Evolutionary conservation across 2,113 vertebrate species (phyloP).

Genomic region (Xyliphius kryptos): DNA sequence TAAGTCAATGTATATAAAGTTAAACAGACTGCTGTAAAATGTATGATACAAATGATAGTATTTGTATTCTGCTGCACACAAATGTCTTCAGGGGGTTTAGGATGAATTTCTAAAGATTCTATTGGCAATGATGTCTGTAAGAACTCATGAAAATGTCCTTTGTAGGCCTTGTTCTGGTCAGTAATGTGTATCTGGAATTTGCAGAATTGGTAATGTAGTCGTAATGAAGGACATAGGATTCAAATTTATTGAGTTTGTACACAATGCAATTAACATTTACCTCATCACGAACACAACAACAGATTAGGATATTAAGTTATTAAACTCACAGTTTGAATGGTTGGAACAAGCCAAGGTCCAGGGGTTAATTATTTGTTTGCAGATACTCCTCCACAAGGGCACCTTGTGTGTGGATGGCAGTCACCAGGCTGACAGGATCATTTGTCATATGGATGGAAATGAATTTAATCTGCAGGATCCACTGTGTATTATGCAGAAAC

Average conservation of each 20-base stretch:
- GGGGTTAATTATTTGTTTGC: conserved; percentile 33
- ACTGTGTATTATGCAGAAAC: conserved; percentile 43
- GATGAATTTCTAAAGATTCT: neutral
- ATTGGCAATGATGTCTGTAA: too few relatives aligned
- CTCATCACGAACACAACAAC: neutral
- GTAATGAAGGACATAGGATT: conserved; percentile 10
- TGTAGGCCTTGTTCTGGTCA: neutral
- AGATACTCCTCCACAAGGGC: conserved; percentile 46
- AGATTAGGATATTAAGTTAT: neutral
- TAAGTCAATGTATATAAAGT: too few relatives aligned
- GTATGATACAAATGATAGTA: too few relatives aligned
- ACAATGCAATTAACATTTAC: conserved; percentile 16
- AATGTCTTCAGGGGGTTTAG: neutral
- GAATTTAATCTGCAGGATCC: conserved; percentile 48
- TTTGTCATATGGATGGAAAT: conserved; percentile 57
- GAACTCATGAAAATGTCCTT: too few relatives aligned
- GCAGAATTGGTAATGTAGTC: conserved; percentile 19
- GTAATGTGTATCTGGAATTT: conserved; percentile 1
- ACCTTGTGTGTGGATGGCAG: conserved; percentile 55
- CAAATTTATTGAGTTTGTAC: neutral
- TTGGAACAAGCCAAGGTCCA: conserved; percentile 11
- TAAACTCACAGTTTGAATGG: neutral
- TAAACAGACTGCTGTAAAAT: too few relatives aligned
- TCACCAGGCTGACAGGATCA: conserved; percentile 54
- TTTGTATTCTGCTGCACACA: too few relatives aligned